These are phyloP conservation scores for Papilio xuthus DNA, from an alignment of 1,140 invertebrate genomes.

Conservation along the genomic window DNA sequence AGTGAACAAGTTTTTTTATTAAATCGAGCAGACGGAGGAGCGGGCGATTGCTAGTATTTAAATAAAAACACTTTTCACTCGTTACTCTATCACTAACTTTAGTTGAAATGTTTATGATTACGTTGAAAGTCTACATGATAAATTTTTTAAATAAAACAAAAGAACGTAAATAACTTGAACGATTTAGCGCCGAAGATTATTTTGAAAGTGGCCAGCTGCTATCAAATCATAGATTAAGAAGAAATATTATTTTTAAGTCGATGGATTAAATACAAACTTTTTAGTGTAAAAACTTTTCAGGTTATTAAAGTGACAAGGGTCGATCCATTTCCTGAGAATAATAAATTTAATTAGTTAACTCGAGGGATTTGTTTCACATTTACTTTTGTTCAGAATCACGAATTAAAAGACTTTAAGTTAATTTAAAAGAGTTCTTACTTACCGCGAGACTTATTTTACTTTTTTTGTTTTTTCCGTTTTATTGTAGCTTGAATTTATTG, in stretches of 20 bases:
- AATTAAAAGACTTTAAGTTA: background rate
- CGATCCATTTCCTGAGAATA: background rate
- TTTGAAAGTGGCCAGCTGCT: background rate
- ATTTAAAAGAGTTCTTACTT: background rate
- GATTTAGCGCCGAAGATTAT: background rate
- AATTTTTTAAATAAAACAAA: background rate
- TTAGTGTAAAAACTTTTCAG: background rate
- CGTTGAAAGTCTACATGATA: slow-evolving; percentile 1
- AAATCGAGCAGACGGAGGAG: too few relatives aligned
- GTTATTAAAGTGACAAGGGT: background rate
- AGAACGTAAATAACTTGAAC: background rate
- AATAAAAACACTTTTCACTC: background rate
- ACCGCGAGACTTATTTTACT: background rate
- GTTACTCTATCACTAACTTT: background rate
- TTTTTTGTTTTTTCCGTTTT: background rate
- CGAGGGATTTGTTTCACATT: background rate
- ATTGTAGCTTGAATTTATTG: too few relatives aligned
- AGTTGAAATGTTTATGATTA: background rate
- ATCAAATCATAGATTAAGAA: background rate
- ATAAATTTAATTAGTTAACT: slow-evolving; percentile 16
- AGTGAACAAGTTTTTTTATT: too few relatives aligned
- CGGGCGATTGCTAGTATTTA: too few relatives aligned
- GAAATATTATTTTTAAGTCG: background rate
- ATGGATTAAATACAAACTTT: background rate
- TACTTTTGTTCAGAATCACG: background rate